Evolutionary conservation across 2,797 vertebrate genomes (phyloP), one percentile per base, ranked within the genome.

Genomic region (Sorex maritimensis): DNA sequence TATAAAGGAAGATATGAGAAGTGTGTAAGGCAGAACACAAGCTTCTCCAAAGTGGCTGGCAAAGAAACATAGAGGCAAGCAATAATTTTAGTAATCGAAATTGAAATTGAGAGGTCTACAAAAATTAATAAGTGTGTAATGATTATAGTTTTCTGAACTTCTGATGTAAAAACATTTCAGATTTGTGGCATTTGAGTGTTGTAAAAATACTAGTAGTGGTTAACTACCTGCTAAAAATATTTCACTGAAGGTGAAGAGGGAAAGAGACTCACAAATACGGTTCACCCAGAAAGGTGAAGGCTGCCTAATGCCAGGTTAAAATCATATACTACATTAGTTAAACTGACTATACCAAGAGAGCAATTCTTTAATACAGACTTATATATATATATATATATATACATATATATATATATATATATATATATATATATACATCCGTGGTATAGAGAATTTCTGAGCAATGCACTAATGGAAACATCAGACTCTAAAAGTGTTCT

Each of bases 391-490:
- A 34, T 81, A 81, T 86, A 52, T 2, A 34, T 34, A 34, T 34
- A 34, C 2, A 34, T 81, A 81, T 89, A 52, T 2, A 34, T 34
- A 34, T 81, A 81, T 89, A 52, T 81, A 81, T 89, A 52, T 81
- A 81, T 89, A 52, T 81, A 81, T 89, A 52, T 81, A 81, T 89
- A 52, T 67, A 38, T 44, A 65, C 44, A 26, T 85, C 41, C 71
- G 7, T 58, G 26, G 28, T 2, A 74, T 69, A 61, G 58, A 1
- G 6, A 73, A 21, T 73, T 82, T 55, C 13, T 77, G 67, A 49
- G 15, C 41, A 4, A 81, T 46, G 44, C 1, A 85, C 10, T 74
- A 14, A 12, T 5, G 0, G 30, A 30, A 49, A 52, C 9, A 41
- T 12, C 2, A 30, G 6, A 28, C 23, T 86, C 12, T 75, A 21